phyloP scores from a whole-genome alignment of 2,113 vertebrate genomes.

The Ciconia stormi region DNA sequence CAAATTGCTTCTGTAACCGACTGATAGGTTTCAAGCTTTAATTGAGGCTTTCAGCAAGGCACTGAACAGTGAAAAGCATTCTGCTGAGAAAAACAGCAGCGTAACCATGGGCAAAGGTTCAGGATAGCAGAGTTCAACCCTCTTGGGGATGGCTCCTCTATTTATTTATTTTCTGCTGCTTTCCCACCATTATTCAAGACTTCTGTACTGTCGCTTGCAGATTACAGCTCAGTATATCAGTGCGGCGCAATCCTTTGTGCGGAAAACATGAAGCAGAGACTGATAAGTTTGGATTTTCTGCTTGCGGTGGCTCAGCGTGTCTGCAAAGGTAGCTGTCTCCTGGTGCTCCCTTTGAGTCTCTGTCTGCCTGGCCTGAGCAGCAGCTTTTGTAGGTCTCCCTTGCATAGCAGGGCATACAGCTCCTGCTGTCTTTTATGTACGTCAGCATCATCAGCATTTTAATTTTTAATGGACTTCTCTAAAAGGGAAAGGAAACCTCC shows the following conservation, averaged over 20 bases:
- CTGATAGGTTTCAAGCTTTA: constrained; percentile 62
- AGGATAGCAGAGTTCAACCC: constrained; percentile 48
- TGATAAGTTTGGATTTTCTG: not conserved
- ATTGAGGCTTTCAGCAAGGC: constrained; percentile 59
- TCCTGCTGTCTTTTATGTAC: not conserved
- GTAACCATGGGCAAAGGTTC: constrained; percentile 56
- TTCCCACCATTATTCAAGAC: constrained; percentile 31
- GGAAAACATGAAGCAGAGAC: not conserved
- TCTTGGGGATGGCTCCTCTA: constrained; percentile 1
- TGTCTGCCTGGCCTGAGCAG: not conserved
- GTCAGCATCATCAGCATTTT: not conserved
- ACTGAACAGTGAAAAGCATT: constrained; percentile 13
- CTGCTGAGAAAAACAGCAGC: constrained; percentile 43
- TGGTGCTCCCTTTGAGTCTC: not conserved
- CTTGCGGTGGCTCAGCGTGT: fast-evolving
- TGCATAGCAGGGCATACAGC: not conserved
- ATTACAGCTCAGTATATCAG: not conserved
- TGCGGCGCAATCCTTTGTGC: not conserved
- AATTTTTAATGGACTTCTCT: not conserved
- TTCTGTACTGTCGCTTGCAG: not conserved
- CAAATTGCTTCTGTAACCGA: constrained; percentile 39
- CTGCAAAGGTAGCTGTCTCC: not conserved
- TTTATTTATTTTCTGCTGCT: constrained; percentile 8
- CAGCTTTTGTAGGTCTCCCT: not conserved
- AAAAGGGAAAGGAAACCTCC: not conserved